Percentiles rank a stretch among this genome's conserved stretches.
These are phyloP conservation scores for Thereva nobilitata DNA, from an alignment of 2,888 invertebrate species.

Conservation along the genomic window DNA sequence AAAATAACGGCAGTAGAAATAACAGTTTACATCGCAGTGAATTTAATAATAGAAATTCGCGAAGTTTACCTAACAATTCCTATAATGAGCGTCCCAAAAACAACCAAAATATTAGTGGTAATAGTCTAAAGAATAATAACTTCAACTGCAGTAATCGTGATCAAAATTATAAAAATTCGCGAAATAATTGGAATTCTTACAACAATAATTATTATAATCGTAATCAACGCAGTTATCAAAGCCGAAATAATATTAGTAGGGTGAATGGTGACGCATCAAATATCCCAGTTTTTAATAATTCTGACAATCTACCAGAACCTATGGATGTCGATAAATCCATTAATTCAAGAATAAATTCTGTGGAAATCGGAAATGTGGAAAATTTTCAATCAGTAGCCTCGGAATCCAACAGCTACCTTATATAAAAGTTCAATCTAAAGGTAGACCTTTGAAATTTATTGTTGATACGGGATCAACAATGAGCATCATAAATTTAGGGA, in stretches of 20 bases:
- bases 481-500: slow-evolving; percentile 31
- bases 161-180: background rate
- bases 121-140: background rate
- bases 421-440: slow-evolving; percentile 34
- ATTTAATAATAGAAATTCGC: background rate
- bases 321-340: slow-evolving; percentile 19
- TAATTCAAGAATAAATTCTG: slow-evolving; percentile 5
- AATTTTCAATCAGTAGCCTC: slow-evolving; percentile 32
- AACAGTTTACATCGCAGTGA: slow-evolving; percentile 2
- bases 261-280: background rate
- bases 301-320: background rate
- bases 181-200: too few relatives aligned
- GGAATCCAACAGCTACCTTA: slow-evolving; percentile 32
- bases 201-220: background rate
- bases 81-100: background rate
- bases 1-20: background rate
- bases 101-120: background rate
- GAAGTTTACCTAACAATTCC: background rate
- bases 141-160: background rate
- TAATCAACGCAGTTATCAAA: background rate
- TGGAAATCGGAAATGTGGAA: slow-evolving; percentile 5
- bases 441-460: slow-evolving; percentile 34
- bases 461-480: slow-evolving; percentile 37
- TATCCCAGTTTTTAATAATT: background rate
- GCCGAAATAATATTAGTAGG: background rate